Percentiles rank a stretch among this genome's conserved stretches.
Conservation (phyloP, 2,113 vertebrate species). For the Dicaeum eximium region DNA sequence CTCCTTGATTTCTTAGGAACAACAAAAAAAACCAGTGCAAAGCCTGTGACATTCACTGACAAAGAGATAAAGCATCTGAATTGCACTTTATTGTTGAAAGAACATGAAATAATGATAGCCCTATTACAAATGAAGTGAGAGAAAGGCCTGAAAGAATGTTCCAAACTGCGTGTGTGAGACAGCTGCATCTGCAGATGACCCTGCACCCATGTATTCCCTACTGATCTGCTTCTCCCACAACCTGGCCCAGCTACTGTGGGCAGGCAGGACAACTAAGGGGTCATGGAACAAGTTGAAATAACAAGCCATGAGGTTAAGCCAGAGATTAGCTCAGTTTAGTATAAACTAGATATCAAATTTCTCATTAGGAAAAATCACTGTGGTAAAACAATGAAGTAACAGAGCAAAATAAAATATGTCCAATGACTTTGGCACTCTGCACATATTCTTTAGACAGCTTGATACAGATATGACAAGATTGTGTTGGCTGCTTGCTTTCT, state of each 20-base stretch:
- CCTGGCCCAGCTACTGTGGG: rapidly evolving
- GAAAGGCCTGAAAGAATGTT: neutral
- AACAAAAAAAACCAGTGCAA: neutral
- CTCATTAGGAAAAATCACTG: neutral
- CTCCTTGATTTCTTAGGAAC: neutral
- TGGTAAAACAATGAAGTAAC: neutral
- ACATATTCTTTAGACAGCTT: neutral
- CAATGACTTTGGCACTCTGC: neutral
- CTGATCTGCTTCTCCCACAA: neutral
- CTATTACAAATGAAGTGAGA: neutral
- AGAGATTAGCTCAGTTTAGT: neutral
- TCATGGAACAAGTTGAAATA: neutral
- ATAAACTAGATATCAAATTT: neutral
- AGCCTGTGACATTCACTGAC: neutral
- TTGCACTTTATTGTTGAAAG: neutral
- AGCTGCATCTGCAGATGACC: neutral
- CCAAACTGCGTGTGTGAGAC: neutral
- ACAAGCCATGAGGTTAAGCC: neutral
- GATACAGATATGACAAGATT: neutral
- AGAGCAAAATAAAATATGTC: neutral
- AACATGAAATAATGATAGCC: neutral
- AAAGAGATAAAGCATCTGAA: neutral
- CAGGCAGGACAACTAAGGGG: neutral
- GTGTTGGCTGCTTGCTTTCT: neutral
- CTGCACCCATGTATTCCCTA: neutral